Evolutionary conservation across 1,140 invertebrate species (phyloP), one percentile per base, ranked within the genome.

Genomic region (Bombus superbus): DNA sequence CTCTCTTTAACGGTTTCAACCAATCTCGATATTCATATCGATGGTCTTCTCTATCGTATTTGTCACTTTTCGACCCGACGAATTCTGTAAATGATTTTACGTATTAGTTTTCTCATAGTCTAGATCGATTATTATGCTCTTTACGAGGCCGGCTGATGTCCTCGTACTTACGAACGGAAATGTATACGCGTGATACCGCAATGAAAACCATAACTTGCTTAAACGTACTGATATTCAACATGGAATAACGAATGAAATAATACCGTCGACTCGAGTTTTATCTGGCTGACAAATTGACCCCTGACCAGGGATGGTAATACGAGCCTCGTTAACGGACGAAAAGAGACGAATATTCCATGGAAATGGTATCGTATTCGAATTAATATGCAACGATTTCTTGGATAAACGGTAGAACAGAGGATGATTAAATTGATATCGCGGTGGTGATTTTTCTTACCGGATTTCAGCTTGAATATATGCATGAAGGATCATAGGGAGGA

Each of bases 321-420:
- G 38, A 64, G 71, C 6, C 66, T 85, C 68, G 76, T 80, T 85
- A 80, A 77, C 35, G n/a, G 22, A 9, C 15, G 42, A 32, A n/a
- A 18, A 13, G 15, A 18, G 35, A 74, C 35, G 62, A 78, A 42
- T 42, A 68, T 42, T 38, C 81, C 13, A 8, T 32, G 28, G 25
- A 53, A 47, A 71, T 28, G 18, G 59, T 59, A 76, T 40, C 38
- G n/a, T 64, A n/a, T 35, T 64, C 68, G 57, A 80, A 85, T 85
- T 85, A 80, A 73, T 80, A 85, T 85, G 83, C 77, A 85, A 73
- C 68, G 57, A 62, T 25, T 72, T 35, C n/a, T 22, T 4, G 47
- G n/a, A 35, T 32, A 32, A 47, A 38, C 72, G 32, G n/a, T 66
- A 32, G 40, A 35, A 32, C 32, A 22, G 66, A 75, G 75, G 10